Base-by-base conservation (phyloP, 2,888 invertebrate genomes). In the Lepidochrysops patricia region DNA sequence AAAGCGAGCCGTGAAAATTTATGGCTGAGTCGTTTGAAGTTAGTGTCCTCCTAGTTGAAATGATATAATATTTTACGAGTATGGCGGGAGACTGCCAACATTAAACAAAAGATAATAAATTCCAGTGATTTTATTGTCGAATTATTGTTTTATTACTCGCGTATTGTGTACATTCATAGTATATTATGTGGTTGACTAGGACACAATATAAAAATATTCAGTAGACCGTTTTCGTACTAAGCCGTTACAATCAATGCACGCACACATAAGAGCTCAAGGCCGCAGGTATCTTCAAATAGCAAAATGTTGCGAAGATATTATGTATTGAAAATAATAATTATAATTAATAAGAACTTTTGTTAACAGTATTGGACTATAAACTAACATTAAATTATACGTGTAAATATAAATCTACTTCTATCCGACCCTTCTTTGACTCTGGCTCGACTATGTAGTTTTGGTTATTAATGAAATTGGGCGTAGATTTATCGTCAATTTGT, bases 11-110 rank as follows among this genome's bases (percentile, higher is more conserved):
- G 15, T 32, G 54, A 32, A 54, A 50, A 54, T 54, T 54, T 54
- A 54, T 54, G 19, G 32, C 29, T 26, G 13, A 61, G 58, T 48
- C 27, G 60, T 61, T 61, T 54, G 50, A 57, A 62, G 60, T 63
- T 61, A 62, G 60, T 61, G 61, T 43, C 62, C 57, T 59, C 57
- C 49, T 61, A 64, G 61, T 61, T 59, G 50, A 57, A 63, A 64
- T 61, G 59, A 52, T 60, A 48, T 61, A 57, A 61, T 61, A 64
- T 64, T 63, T 63, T 62, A 60, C 60, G 54, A 57, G 54, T 54
- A 54, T 60, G 52, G 57, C 58, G 60, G 52, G 56, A 62, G 48
- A 49, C 60, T 61, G 62, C 57, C 62, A 60, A 61, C 52, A 52
- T 52, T 29, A 52, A 52, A 29, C 52, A 29, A 54, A 29, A 54